phyloP scores from a whole-genome alignment of 2,888 invertebrate species.

The Machimus rusticus region DNA sequence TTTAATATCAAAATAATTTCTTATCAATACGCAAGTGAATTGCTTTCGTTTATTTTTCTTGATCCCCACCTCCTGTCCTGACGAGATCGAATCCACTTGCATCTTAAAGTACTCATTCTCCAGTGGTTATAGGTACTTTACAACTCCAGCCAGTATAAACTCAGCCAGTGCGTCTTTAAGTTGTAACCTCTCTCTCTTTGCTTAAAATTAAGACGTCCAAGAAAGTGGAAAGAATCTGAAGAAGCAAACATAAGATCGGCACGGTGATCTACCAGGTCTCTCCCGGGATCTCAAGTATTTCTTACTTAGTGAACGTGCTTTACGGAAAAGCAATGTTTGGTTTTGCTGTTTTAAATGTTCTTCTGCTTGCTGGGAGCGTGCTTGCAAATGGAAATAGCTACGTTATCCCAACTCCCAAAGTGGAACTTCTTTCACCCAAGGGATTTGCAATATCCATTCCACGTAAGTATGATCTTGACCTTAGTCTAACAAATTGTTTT shows the following conservation, averaged over 20 bases:
- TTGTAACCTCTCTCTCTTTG: background rate
- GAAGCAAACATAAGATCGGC: background rate
- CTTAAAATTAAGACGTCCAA: background rate
- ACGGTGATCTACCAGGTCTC: background rate
- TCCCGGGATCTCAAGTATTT: background rate
- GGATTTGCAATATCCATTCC: slow-evolving; percentile 50
- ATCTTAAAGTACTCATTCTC: background rate
- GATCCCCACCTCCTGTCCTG: background rate
- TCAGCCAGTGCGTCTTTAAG: background rate
- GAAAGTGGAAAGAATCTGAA: background rate
- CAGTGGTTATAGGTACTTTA: background rate
- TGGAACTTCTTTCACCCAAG: slow-evolving; percentile 47
- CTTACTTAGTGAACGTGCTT: background rate
- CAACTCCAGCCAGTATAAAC: background rate
- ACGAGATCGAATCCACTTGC: background rate
- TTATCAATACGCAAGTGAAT: background rate
- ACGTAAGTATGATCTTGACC: slow-evolving; percentile 39
- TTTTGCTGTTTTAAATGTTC: background rate
- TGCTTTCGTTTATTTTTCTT: background rate
- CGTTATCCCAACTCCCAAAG: slow-evolving; percentile 47
- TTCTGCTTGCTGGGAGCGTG: background rate
- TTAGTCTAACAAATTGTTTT: background rate
- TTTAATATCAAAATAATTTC: background rate
- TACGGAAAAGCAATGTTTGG: background rate
- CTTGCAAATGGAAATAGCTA: slow-evolving; percentile 1